Evolutionary conservation across 2,888 invertebrate species (phyloP), one percentile per base, ranked within the genome.

Genomic region (Himalopsyche kuldschensis): DNA sequence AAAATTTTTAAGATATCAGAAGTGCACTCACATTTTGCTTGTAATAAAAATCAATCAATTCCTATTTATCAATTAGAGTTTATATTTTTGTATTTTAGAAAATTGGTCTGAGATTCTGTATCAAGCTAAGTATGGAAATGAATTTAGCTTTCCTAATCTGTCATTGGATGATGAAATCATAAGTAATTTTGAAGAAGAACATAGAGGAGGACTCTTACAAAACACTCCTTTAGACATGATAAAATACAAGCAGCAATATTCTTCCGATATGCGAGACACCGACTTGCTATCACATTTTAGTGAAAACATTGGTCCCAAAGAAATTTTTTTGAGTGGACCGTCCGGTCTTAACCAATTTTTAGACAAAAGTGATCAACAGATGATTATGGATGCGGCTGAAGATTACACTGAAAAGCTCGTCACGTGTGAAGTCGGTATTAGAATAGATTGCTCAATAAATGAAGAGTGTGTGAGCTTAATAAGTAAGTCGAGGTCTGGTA

Each of bases 381-480:
- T 92, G 90, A 90, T 91, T 82, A 88, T 92, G 87, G 92, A 93
- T 41, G 92, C 92, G 10, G 89, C 90, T 1, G 92, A 89, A 83
- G 92, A 91, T 87, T 88, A 91, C 75, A 90, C 87, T 4, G 86
- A 87, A 85, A 86, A 92, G 78, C 92, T 92, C 86, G 90, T 92
- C 15, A 89, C 92, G 4, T 96, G 96, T 89, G 93, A 94, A 88
- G 90, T 94, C 30, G 94, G 93, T 15, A 88, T 90, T 31, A 88
- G 89, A n/a, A 88, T 89, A 1, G 91, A 92, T 79, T 97, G 97
- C 87, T 93, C 93, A 0, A 90, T 91, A 31, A 95, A 96, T 88
- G 95, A 96, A 88, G 93, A 94, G 87, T 97, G 97, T 88, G 90
- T 94, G 3, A 90, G 90, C 47, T 63, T 83, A 41, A 41, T 80